Base-by-base conservation (phyloP, 2,113 vertebrate genomes). In the Sakesphorus luctuosus region DNA sequence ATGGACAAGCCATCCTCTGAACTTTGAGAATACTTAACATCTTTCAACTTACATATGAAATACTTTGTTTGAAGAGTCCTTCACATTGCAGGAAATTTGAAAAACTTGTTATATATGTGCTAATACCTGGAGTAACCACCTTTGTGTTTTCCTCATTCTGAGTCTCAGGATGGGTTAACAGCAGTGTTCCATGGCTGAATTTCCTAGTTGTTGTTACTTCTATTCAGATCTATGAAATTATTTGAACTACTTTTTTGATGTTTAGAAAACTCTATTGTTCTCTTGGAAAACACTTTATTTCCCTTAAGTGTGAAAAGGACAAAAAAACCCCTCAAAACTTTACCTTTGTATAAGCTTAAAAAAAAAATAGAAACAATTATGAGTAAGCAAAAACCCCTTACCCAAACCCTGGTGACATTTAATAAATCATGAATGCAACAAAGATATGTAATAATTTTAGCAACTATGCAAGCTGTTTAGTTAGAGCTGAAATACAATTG, bases 331-430 rank as follows among this genome's bases (percentile, higher is more conserved):
- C 10, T n/a, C 5, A 25, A 53, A 36, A 15, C 11, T 11, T 71
- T 55, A 38, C 11, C 9, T 84, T 71, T 18, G 2, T 35, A 18
- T 7, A 55, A 40, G 1, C 38, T 76, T 49, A 17, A 11, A 25
- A 19, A 7, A n/a, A 35, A 56, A 53, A 19, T 46, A 80, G 11
- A 63, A 50, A 35, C 3, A 83, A 69, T 47, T 71, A 19, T 31
- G 7, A 56, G 5, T 18, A 84, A 77, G 7, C 1, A 69, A 71
- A 61, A 71, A 10, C 2, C 2, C 4, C 20, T 9, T 21, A 28
- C 24, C 9, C 8, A 50, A 47, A 7, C 4, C 11, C 4, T 7
- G 6, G 1, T 2, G 52, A 35, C 21, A n/a, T n/a, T 17, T 49
- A 74, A 61, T 28, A 80, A 66, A 43, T 25, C 7, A 58, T 65